Conservation (phyloP, 2,888 invertebrate genomes). For the Congeria kusceri region DNA sequence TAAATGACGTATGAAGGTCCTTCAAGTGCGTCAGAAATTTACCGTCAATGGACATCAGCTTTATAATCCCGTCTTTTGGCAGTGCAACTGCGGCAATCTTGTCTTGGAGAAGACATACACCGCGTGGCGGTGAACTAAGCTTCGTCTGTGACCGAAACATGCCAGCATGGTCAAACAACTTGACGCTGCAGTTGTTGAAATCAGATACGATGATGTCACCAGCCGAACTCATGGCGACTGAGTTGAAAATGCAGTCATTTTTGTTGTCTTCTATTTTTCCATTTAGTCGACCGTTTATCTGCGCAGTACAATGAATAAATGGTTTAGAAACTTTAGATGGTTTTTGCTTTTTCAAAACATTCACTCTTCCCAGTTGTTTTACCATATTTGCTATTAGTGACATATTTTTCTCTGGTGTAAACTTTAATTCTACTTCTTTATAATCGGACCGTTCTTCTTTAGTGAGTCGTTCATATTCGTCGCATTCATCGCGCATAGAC, state of each 20-base stretch:
- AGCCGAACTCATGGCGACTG: slow-evolving; percentile 52
- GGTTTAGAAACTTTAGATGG: slow-evolving; percentile 33
- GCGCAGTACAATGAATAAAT: slow-evolving; percentile 55
- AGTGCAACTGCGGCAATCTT: slow-evolving; percentile 53
- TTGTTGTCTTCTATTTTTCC: slow-evolving; percentile 57
- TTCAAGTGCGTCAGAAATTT: slow-evolving; percentile 52
- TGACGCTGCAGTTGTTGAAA: slow-evolving; percentile 62
- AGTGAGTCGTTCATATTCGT: slow-evolving; percentile 55
- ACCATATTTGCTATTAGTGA: slow-evolving; percentile 50
- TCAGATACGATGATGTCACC: slow-evolving; percentile 60
- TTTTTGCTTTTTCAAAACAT: slow-evolving; percentile 52
- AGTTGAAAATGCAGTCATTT: slow-evolving; percentile 60
- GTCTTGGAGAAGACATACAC: slow-evolving; percentile 53
- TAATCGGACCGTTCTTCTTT: slow-evolving; percentile 59
- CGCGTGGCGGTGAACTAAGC: slow-evolving; percentile 55
- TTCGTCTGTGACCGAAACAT: slow-evolving; percentile 56
- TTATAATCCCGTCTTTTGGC: slow-evolving; percentile 61
- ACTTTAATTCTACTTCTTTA: slow-evolving; percentile 57
- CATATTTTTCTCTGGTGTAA: slow-evolving; percentile 57
- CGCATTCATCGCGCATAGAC: slow-evolving; percentile 53
- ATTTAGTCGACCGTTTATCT: slow-evolving; percentile 58
- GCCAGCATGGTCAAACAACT: slow-evolving; percentile 61
- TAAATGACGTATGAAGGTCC: slow-evolving; percentile 58
- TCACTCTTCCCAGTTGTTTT: slow-evolving; percentile 53
- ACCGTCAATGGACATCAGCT: slow-evolving; percentile 57